Conservation (phyloP, 2,797 vertebrate genomes). For the Malurus splendens region DNA sequence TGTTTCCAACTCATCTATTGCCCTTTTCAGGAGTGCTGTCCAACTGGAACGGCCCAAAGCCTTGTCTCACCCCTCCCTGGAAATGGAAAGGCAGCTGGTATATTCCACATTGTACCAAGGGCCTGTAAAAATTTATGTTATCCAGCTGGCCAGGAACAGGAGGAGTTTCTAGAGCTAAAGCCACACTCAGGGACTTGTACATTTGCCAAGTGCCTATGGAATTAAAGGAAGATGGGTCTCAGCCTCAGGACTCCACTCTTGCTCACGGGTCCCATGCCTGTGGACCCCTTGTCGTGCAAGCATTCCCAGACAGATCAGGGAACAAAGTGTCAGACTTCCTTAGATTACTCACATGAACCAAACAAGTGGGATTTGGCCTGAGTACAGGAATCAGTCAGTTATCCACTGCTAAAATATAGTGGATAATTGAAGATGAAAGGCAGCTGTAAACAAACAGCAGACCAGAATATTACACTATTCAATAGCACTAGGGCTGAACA, state of each 20-base stretch:
- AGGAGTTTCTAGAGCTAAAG: background rate
- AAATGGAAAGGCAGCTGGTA: slow-evolving; percentile 38
- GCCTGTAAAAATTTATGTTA: slow-evolving; percentile 14
- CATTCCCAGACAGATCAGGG: slow-evolving; percentile 57
- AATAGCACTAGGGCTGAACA: background rate
- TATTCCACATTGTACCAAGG: background rate
- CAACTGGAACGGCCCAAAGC: slow-evolving; percentile 33
- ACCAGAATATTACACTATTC: background rate
- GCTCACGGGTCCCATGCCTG: background rate
- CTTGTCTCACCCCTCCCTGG: slow-evolving; percentile 23
- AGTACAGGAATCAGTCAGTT: slow-evolving; percentile 49
- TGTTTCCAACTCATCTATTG: slow-evolving; percentile 29
- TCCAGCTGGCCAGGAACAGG: background rate
- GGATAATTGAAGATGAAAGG: slow-evolving; percentile 61
- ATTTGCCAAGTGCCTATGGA: background rate
- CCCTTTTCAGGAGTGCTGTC: background rate
- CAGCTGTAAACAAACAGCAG: slow-evolving; percentile 37
- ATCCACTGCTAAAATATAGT: slow-evolving; percentile 41
- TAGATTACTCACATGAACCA: slow-evolving; percentile 52
- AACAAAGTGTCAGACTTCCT: slow-evolving; percentile 49
- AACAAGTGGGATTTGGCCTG: slow-evolving; percentile 49
- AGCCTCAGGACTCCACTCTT: background rate
- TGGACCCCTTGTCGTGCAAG: background rate
- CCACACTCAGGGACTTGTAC: background rate
- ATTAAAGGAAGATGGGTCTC: background rate